These are phyloP conservation scores for Hecatera dysodea DNA, from an alignment of 2,888 invertebrate genomes.

Conservation along the genomic window DNA sequence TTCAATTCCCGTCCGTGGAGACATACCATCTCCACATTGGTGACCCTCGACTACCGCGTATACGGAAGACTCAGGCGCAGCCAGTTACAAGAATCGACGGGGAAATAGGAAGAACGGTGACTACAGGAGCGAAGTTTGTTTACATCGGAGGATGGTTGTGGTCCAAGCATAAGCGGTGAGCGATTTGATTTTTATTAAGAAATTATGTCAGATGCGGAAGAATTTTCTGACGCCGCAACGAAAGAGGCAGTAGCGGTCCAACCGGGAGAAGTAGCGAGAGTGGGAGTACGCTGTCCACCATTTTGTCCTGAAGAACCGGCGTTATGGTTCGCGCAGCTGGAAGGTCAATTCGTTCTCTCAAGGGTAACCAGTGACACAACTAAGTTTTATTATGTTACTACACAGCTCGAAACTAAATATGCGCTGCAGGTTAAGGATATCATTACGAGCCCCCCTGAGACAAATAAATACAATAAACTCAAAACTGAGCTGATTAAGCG, in stretches of 20 bases:
- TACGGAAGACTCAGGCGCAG: neutral
- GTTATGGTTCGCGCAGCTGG: neutral
- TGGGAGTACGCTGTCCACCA: neutral
- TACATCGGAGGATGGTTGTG: neutral
- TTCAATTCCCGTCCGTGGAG: too few relatives aligned
- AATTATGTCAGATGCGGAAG: neutral
- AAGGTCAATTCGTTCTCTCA: too few relatives aligned
- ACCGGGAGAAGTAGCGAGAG: neutral
- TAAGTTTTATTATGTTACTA: too few relatives aligned
- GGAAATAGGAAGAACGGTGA: too few relatives aligned
- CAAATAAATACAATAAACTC: too few relatives aligned
- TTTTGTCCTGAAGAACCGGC: neutral
- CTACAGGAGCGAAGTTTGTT: too few relatives aligned
- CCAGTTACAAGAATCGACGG: too few relatives aligned
- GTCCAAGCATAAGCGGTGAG: neutral
- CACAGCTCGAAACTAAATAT: too few relatives aligned
- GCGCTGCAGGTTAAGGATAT: too few relatives aligned
- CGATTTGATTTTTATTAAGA: neutral
- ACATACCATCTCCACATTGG: neutral
- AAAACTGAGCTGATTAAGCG: neutral
- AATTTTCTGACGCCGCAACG: neutral
- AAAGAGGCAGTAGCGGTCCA: neutral
- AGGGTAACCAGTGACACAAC: too few relatives aligned
- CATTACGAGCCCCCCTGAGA: too few relatives aligned
- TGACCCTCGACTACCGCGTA: constrained; percentile 3